Base-by-base conservation (phyloP, 1,140 invertebrate genomes). In the Dendroctonus valens region DNA sequence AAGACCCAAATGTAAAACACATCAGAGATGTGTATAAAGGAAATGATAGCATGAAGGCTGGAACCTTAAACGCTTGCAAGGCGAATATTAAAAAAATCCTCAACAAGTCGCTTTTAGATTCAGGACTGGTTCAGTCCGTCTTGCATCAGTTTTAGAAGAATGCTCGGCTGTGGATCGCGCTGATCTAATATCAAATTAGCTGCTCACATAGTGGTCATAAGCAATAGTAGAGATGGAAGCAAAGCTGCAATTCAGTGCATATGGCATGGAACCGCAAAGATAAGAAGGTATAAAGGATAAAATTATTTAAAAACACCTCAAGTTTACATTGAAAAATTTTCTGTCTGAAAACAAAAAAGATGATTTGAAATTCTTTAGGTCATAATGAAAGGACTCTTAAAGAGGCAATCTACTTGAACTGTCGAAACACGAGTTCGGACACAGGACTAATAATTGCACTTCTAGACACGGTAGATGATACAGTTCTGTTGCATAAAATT, bases 401-500 rank as follows among this genome's bases (percentile, higher is more conserved):
- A 79, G 89, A 90, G 51, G n/a, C n/a, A 88, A 95, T 79, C 83
- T 94, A 4, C 80, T 87, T 8, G 88, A 91, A 67, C 84, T 96
- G 7, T 87, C 88, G 15, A 86, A 84, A 41, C 94, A 96, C 69
- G 92, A 97, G 78, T 87, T 93, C 74, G 94, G 93, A 0, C 89
- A 95, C 76, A 79, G 92, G 14, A 85, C 93, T 7, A 77, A n/a
- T 98, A 40, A 80, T 97, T 59, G 86, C 91, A 0, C 82, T 97
- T 51, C 88, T 97, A 69, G 94, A 97, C 76, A 84, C 85, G n/a
- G 87, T 96, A 0, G 96, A 98, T 79, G 95, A 98, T 73, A 98
- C 95, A 3, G 89, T 93, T 52, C 79, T 97, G 0, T 82, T 97
- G 15, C 90, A 91, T 69, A 97, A 97, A 80, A 86, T 88, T 9